A percentile compares a stretch with the other conserved stretches of the same genome.
These are phyloP conservation scores for Calidris pygmaea DNA, from an alignment of 2,113 vertebrate genomes.

Conservation along the genomic window DNA sequence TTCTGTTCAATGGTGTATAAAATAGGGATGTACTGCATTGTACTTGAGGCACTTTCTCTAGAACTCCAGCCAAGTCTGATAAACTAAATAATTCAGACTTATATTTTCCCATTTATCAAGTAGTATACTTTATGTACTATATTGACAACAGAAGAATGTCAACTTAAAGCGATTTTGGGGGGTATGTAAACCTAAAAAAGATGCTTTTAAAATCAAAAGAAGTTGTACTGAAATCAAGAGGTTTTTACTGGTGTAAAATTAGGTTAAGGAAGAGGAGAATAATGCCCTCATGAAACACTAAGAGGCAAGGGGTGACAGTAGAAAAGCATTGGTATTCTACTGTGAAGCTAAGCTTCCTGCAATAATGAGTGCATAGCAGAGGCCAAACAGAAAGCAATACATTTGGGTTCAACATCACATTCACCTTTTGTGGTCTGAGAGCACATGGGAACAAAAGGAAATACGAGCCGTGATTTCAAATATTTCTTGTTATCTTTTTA, in stretches of 20 bases:
- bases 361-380: slow-evolving; percentile 46
- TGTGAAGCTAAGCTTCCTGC: slow-evolving; percentile 10
- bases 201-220: not conserved
- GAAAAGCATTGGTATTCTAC: slow-evolving; percentile 20
- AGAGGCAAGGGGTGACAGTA: not conserved
- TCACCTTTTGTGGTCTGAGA: slow-evolving; percentile 36
- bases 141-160: slow-evolving; percentile 60
- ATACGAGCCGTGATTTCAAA: slow-evolving; percentile 18
- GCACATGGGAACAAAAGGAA: slow-evolving; percentile 15
- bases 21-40: slow-evolving; percentile 74
- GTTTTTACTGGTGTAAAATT: not conserved
- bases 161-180: not conserved
- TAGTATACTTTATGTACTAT: slow-evolving; percentile 62
- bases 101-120: slow-evolving; percentile 57
- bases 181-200: not conserved
- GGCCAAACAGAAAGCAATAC: slow-evolving; percentile 40
- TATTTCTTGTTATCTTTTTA: slow-evolving; percentile 44
- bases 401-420: slow-evolving; percentile 29
- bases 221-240: not conserved
- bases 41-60: slow-evolving; percentile 77
- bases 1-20: slow-evolving; percentile 82
- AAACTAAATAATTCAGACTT: slow-evolving; percentile 83
- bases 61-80: slow-evolving; percentile 78
- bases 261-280: not conserved
- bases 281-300: not conserved